Percentiles rank a stretch among this genome's conserved stretches.
Conservation (phyloP, 2,888 invertebrate genomes). For the Drosophila mimica region DNA sequence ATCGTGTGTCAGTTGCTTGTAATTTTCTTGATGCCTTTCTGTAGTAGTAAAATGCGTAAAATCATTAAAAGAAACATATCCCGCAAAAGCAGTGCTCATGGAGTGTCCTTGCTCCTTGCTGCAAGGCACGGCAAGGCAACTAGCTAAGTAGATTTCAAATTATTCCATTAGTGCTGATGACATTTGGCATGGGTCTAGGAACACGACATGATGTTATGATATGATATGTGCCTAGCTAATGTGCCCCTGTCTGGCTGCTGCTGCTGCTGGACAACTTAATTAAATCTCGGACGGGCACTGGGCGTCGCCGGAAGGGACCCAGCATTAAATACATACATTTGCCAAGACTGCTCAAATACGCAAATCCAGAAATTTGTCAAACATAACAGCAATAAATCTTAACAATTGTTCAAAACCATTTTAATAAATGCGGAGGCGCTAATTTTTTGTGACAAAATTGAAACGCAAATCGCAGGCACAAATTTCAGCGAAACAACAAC, state of each 20-base stretch:
- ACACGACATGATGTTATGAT: constrained; percentile 35
- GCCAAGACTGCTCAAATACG: not conserved
- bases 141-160: constrained; percentile 79
- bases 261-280: constrained; percentile 40
- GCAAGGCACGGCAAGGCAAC: constrained; percentile 16
- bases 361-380: constrained; percentile 51
- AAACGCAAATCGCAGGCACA: constrained; percentile 73
- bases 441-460: constrained; percentile 28
- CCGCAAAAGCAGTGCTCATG: constrained; percentile 14
- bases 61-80: constrained; percentile 79
- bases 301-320: constrained; percentile 4
- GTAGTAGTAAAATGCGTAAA: constrained; percentile 63
- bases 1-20: constrained; percentile 39
- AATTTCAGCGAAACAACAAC: constrained; percentile 24
- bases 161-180: constrained; percentile 80
- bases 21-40: constrained; percentile 45
- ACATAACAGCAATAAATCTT: constrained; percentile 25
- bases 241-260: constrained; percentile 38
- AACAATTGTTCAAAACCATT: constrained; percentile 31
- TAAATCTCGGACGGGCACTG: constrained; percentile 15
- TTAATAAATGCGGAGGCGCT: constrained; percentile 49
- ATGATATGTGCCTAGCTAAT: constrained; percentile 61
- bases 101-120: constrained; percentile 41
- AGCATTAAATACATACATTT: not conserved
- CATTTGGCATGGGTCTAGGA: constrained; percentile 55